Conservation (phyloP, 2,797 vertebrate genomes). For the Rhinoraja longicauda region DNA sequence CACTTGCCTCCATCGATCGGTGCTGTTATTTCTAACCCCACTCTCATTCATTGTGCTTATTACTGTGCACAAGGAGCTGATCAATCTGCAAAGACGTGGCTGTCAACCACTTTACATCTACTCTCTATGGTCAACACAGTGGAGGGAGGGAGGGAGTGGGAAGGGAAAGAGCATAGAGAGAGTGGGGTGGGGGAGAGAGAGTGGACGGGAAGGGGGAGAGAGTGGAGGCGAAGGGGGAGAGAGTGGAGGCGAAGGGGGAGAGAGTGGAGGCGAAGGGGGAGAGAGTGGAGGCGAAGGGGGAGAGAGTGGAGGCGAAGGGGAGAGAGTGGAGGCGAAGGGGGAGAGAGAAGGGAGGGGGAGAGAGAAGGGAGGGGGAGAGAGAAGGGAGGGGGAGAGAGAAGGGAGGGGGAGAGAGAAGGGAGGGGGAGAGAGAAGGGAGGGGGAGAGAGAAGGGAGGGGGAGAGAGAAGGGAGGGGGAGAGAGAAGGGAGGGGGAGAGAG, state of each 20-base stretch:
- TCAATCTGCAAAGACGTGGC: not conserved
- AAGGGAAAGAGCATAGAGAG: not conserved
- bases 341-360: not conserved
- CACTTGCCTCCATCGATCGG: constrained; percentile 54
- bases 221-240: too few relatives aligned
- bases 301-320: not conserved
- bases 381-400: too few relatives aligned
- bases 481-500: too few relatives aligned
- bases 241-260: too few relatives aligned
- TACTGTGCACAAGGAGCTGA: not conserved
- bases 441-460: too few relatives aligned
- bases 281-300: too few relatives aligned
- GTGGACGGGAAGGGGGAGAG: not conserved
- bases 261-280: too few relatives aligned
- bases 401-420: too few relatives aligned
- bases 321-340: not conserved
- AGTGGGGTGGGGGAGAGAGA: not conserved
- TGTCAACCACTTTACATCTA: not conserved
- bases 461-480: too few relatives aligned
- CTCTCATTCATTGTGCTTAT: not conserved
- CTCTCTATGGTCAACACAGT: not conserved
- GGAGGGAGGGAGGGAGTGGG: not conserved
- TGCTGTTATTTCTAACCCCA: constrained; percentile 42
- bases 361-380: too few relatives aligned
- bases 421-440: too few relatives aligned